A percentile compares a stretch with the other conserved stretches of the same genome.
Evolutionary conservation across 2,888 invertebrate species (phyloP).

Genomic region (Epistrophella euchroma): DNA sequence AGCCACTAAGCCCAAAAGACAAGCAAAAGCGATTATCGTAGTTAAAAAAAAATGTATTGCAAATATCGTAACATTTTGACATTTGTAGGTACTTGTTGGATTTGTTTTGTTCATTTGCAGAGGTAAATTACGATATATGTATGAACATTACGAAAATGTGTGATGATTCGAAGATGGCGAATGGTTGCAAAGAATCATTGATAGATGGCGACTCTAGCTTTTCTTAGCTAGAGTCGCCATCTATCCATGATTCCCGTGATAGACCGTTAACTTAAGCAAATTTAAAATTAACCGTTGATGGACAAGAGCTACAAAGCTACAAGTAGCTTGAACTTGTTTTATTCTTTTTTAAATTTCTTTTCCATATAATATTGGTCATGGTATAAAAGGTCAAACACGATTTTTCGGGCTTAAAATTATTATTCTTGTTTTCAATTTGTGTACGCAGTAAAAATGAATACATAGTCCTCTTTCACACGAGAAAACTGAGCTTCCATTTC

Average conservation of each 20-base stretch:
- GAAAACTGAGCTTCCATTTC: too few species aligned
- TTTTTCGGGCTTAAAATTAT: too few species aligned
- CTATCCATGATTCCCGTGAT: too few species aligned
- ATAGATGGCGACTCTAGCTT: not conserved
- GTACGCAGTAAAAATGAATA: too few species aligned
- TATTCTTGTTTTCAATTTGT: too few species aligned
- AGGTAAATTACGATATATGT: constrained; percentile 30
- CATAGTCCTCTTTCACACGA: too few species aligned
- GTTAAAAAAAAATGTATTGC: constrained; percentile 49
- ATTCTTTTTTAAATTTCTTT: too few species aligned
- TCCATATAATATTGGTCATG: too few species aligned
- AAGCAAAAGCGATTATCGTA: constrained; percentile 11
- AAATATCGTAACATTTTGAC: constrained; percentile 68
- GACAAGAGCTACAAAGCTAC: too few species aligned
- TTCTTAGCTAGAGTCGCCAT: too few species aligned
- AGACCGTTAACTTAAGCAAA: not conserved
- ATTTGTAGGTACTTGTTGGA: constrained; percentile 70
- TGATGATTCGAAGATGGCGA: not conserved
- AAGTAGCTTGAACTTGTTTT: too few species aligned
- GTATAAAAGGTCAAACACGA: too few species aligned
- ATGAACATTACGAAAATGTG: constrained; percentile 6
- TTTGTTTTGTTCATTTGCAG: constrained; percentile 61
- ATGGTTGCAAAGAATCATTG: not conserved
- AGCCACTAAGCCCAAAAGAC: not conserved
- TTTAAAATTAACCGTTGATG: not conserved